Percentiles rank a stretch among this genome's conserved stretches.
phyloP scores from a whole-genome alignment of 2,888 invertebrate species.

The Acanthococcus lagerstroemiae region DNA sequence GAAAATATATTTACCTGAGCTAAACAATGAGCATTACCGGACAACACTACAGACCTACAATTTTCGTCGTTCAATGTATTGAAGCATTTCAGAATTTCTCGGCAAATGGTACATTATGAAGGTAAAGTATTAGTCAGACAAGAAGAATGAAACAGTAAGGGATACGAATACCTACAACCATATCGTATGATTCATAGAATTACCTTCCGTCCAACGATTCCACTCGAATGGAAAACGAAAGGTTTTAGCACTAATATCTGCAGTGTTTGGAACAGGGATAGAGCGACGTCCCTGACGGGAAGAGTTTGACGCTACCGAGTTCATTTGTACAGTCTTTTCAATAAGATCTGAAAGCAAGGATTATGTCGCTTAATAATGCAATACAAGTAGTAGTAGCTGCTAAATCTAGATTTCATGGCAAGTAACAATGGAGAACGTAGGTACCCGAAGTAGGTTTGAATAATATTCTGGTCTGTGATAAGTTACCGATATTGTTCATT shows the following conservation, averaged over 20 bases:
- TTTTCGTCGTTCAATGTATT: constrained; percentile 60
- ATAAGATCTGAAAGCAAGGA: no score
- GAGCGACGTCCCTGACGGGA: no score
- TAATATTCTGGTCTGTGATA: no score
- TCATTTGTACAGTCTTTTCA: no score
- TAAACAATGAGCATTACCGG: constrained; percentile 74
- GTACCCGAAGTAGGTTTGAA: no score
- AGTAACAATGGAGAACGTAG: no score
- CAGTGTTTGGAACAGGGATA: constrained; percentile 19
- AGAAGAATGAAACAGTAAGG: neutral
- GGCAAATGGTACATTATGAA: constrained; percentile 41
- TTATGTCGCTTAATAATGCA: no score
- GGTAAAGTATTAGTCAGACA: neutral
- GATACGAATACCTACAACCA: constrained; percentile 59
- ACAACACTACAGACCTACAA: constrained; percentile 76
- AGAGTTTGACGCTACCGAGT: no score
- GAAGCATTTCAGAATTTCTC: constrained; percentile 77
- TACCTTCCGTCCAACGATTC: constrained; percentile 76
- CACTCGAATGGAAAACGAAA: constrained; percentile 74
- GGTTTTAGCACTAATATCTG: constrained; percentile 46
- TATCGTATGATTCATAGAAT: constrained; percentile 69
- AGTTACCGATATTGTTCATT: no score
- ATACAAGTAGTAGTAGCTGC: no score
- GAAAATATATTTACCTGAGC: constrained; percentile 54
- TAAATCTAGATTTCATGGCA: no score